Evolutionary conservation across 2,113 vertebrate species (phyloP).

Genomic region (Pangasianodon gigas): DNA sequence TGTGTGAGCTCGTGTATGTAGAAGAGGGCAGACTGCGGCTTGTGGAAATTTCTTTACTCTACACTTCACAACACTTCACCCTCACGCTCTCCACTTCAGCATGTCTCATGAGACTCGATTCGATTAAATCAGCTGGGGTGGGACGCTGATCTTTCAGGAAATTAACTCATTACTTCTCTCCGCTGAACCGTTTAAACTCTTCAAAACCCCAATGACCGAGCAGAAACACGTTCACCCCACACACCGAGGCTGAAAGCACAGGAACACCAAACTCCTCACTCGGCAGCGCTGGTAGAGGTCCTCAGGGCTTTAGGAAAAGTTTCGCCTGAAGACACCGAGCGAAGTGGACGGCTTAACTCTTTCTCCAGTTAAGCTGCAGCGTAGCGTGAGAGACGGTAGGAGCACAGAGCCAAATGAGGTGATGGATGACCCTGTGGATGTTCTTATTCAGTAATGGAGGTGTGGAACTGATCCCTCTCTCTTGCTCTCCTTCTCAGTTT

Average conservation of each 20-base stretch:
- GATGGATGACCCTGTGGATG: conserved; percentile 37
- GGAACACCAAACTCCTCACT: background rate
- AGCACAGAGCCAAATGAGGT: background rate
- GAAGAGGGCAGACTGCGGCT: background rate
- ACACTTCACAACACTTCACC: background rate
- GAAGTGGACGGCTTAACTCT: background rate
- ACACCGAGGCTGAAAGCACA: background rate
- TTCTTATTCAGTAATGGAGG: background rate
- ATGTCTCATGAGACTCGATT: background rate
- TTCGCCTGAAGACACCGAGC: background rate
- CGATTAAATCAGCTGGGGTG: background rate
- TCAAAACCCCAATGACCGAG: background rate
- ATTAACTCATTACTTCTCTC: conserved; percentile 2
- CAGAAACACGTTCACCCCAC: background rate
- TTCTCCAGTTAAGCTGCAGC: too few species aligned
- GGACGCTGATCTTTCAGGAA: background rate
- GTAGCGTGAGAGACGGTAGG: background rate
- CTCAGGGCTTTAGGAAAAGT: background rate
- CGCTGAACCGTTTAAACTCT: background rate
- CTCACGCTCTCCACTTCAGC: background rate
- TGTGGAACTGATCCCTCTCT: background rate
- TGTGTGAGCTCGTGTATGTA: background rate
- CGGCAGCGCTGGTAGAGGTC: background rate
- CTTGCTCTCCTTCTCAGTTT: background rate
- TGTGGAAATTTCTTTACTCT: background rate